Evolutionary conservation across 1,140 invertebrate genomes (phyloP), one percentile per base, ranked within the genome.

Genomic region (Geopemphigus sp.): DNA sequence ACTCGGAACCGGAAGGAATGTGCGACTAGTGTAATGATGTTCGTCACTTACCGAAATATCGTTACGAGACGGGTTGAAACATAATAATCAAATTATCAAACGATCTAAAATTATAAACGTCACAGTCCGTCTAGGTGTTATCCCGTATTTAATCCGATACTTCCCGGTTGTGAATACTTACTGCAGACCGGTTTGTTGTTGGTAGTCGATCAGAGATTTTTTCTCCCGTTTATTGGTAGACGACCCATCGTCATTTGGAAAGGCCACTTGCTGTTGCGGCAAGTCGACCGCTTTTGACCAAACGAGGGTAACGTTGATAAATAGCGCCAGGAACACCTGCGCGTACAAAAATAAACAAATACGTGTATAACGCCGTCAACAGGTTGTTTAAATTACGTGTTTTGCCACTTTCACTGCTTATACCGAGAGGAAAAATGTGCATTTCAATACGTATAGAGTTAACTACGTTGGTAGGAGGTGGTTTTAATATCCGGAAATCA

Each of bases 231-330:
- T 50, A 10, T 63, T 63, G 0, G n/a, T n/a, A n/a, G 56, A 22
- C 26, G 68, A 72, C 1, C 24, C 50, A 17, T 72, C 39, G 14
- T 63, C 57, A 1, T 50, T 24, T 0, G 74, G 74, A 24, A 78
- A 78, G 57, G 74, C 74, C 14, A 78, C 74, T 59, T 57, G 53
- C 57, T 78, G 39, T 54, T 61, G 54, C 12, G 53, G 68, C 53
- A 81, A 72, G 80, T 81, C 80, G 29, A 81, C 66, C 8, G 80
- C 80, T 53, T 81, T 81, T 10, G 80, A 68, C 80, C 80, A 81
- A 19, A 81, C 68, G 32, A 81, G 63, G n/a, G 80, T 56, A 50
- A 81, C 68, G 66, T 81, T 39, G 53, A 64, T 53, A 17, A 81
- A 29, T 15, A 72, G 11, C 29, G 64, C 66, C 54, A 81, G 68